Conservation (phyloP, 2,888 invertebrate genomes). For the Melanostoma mellinum region DNA sequence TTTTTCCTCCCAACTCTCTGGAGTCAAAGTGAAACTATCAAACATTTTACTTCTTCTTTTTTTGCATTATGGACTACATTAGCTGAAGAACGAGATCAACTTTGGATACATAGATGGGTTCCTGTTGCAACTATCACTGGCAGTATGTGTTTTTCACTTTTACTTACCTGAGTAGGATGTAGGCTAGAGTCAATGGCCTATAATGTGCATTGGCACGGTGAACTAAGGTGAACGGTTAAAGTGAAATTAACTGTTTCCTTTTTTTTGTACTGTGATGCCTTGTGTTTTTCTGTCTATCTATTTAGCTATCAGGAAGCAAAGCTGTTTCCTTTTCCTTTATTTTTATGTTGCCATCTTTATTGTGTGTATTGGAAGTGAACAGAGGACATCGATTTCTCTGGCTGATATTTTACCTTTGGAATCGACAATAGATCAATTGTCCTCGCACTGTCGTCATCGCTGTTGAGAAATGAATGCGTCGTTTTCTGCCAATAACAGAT, state of each 20-base stretch:
- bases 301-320: conserved; percentile 4
- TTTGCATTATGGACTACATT: conserved; percentile 52
- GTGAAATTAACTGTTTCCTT: conserved; percentile 52
- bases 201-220: conserved; percentile 26
- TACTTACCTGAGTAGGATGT: conserved; percentile 40
- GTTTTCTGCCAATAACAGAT: conserved; percentile 47
- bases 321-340: conserved; percentile 7
- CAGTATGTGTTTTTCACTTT: conserved; percentile 51
- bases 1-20: conserved; percentile 13
- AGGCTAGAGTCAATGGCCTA: conserved; percentile 54
- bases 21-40: conserved; percentile 56
- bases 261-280: neutral
- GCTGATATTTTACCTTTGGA: conserved; percentile 51
- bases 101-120: conserved; percentile 45
- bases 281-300: neutral
- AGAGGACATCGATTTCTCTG: conserved; percentile 34
- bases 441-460: conserved; percentile 10
- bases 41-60: neutral
- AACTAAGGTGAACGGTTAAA: conserved; percentile 47
- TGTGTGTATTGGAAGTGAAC: conserved; percentile 5
- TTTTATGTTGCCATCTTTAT: conserved; percentile 15
- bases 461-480: conserved; percentile 2
- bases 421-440: conserved; percentile 51
- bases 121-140: conserved; percentile 38
- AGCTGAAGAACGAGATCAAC: conserved; percentile 64